Base-by-base conservation (phyloP, 1,140 invertebrate genomes). In the Whitmania pigra region DNA sequence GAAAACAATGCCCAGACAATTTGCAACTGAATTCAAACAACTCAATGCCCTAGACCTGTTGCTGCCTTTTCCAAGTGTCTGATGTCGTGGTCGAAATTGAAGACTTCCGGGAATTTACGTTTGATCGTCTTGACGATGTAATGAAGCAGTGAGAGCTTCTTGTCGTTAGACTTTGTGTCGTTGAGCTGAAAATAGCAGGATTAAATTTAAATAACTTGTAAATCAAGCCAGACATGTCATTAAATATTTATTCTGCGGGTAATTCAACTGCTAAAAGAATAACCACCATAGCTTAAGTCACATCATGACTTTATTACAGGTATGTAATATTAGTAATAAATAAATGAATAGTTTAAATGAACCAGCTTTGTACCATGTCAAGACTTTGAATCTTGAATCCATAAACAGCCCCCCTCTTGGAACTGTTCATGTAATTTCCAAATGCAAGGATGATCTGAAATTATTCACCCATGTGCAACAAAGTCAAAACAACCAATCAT, bases 401-500 rank as follows among this genome's bases (percentile, higher is more conserved):
- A 82, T 99, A 99, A 0, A 93, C 95, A 0, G 93, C 92, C 3
- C 94, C 95, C 53, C 94, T 86, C 82, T 94, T 95, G 76, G 90
- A 89, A 79, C 92, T 95, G 80, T 99, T 98, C 83, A 98, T 86
- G 81, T 98, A 99, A 83, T 99, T 99, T 53, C 97, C 97, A 83
- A 98, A 95, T 6, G 95, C 94, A 72, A 99, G 84, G 79, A 99
- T 70, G 69, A 70, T 54, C 69, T 70, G 53, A 70, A 54, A 68
- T n/a, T 17, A 63, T 13, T 27, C 13, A 17, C 0, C 11, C 2
- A 31, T 57, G 55, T 57, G 20, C 20, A 20, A 57, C 20, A 57
- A n/a, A 9, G 20, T 13, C 11, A 31, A 63, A 63, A 17, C 22
- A 27, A 63, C 18, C 57, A 15, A 63, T 27, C 11, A 7, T 25